A percentile compares a stretch with the other conserved stretches of the same genome.
Evolutionary conservation across 2,888 invertebrate species (phyloP).

Genomic region (Artemia sinica): DNA sequence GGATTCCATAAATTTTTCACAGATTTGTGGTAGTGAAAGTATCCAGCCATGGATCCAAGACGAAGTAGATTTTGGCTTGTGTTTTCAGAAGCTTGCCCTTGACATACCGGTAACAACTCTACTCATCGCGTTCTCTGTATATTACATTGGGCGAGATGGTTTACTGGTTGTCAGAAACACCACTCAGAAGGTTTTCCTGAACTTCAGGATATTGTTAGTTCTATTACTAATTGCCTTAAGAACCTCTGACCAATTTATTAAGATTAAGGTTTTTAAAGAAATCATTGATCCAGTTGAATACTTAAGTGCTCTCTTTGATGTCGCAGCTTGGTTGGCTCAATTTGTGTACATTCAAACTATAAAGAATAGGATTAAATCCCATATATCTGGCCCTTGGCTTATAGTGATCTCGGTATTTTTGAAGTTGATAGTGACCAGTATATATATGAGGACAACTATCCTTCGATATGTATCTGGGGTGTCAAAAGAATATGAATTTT

Average conservation of each 20-base stretch:
- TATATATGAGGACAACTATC: not conserved
- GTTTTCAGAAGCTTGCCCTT: slow-evolving; percentile 66
- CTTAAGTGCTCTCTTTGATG: slow-evolving; percentile 49
- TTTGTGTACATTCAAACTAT: slow-evolving; percentile 52
- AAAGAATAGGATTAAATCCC: slow-evolving; percentile 36
- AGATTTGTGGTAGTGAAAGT: slow-evolving; percentile 29
- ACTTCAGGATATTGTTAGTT: slow-evolving; percentile 45
- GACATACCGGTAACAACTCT: slow-evolving; percentile 50
- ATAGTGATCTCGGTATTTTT: slow-evolving; percentile 51
- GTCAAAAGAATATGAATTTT: not conserved
- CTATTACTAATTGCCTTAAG: slow-evolving; percentile 48
- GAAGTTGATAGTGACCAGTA: slow-evolving; percentile 33
- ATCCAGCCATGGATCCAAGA: slow-evolving; percentile 49
- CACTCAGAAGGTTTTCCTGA: slow-evolving; percentile 44
- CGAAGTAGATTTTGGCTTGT: slow-evolving; percentile 57
- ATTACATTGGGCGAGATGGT: slow-evolving; percentile 52
- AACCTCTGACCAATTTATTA: slow-evolving; percentile 40
- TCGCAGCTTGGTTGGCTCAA: slow-evolving; percentile 64
- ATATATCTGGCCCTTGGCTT: slow-evolving; percentile 53
- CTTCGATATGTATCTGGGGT: not conserved
- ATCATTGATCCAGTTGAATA: slow-evolving; percentile 44
- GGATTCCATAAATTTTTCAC: not conserved
- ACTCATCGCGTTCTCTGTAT: slow-evolving; percentile 59
- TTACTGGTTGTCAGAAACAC: slow-evolving; percentile 45
- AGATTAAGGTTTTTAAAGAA: slow-evolving; percentile 29